Conservation (phyloP, 1,140 invertebrate genomes). For the Drosophila quadrilineata region DNA sequence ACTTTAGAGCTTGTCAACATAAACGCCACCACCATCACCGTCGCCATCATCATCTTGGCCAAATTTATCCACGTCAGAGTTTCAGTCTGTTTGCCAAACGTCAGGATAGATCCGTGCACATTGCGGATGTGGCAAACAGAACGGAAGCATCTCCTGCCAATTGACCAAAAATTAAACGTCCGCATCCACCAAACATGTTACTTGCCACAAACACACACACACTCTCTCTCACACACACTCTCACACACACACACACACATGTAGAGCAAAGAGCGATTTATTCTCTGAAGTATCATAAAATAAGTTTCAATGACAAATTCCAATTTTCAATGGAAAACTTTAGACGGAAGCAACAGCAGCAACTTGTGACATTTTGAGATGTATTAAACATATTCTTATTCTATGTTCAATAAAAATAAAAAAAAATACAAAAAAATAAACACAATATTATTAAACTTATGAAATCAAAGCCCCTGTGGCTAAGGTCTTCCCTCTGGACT, state of each 20-base stretch:
- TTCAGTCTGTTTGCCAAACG: conserved; percentile 39
- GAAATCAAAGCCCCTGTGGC: conserved; percentile 6
- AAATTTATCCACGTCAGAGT: conserved; percentile 32
- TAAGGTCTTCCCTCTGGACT: neutral
- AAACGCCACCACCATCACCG: conserved; percentile 1
- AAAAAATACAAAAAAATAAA: neutral
- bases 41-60: no score
- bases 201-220: no score
- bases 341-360: neutral
- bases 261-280: no score
- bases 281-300: neutral
- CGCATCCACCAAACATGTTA: neutral
- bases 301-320: conserved; percentile 6
- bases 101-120: conserved; percentile 29
- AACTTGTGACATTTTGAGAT: conserved; percentile 9
- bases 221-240: neutral
- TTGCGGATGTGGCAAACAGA: neutral
- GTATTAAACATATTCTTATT: conserved; percentile 18
- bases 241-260: no score
- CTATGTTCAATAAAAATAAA: neutral
- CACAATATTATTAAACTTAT: conserved; percentile 32
- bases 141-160: neutral
- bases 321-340: conserved; percentile 6
- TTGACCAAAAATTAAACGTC: conserved; percentile 14
- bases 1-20: conserved; percentile 32